A percentile compares a stretch with the other conserved stretches of the same genome.
These are phyloP conservation scores for Sigmodon hispidus DNA, from an alignment of 2,113 vertebrate species.

Conservation along the genomic window DNA sequence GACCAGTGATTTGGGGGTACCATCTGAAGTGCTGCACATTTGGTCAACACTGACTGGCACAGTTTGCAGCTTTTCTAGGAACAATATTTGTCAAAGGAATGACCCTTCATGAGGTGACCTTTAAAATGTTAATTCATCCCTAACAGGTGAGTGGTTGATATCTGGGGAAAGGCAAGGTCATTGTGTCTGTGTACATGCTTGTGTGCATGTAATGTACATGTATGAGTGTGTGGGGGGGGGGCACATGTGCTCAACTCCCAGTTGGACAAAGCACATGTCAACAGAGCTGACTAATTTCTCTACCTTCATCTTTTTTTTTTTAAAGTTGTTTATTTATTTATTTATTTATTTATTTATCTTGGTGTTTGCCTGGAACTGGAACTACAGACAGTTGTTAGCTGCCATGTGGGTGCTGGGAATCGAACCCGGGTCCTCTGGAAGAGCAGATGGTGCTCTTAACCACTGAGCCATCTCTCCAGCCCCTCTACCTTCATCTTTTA, in stretches of 20 bases:
- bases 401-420: too few species aligned
- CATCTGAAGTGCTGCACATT: slow-evolving; percentile 15
- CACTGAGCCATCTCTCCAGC: too few species aligned
- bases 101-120: slow-evolving; percentile 8
- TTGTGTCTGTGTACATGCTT: not conserved
- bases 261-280: slow-evolving; percentile 53
- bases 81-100: slow-evolving; percentile 51
- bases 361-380: too few species aligned
- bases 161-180: not conserved
- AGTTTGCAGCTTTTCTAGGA: slow-evolving; percentile 61
- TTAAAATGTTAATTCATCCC: slow-evolving; percentile 17
- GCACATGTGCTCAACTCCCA: not conserved
- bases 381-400: too few species aligned
- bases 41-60: slow-evolving; percentile 60
- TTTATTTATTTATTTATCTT: too few species aligned
- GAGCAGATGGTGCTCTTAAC: too few species aligned
- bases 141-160: not conserved
- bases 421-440: too few species aligned
- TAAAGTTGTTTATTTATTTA: too few species aligned
- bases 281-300: slow-evolving; percentile 56
- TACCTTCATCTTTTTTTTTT: slow-evolving; percentile 54
- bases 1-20: slow-evolving; percentile 43
- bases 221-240: not conserved
- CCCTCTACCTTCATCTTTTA: slow-evolving; percentile 52
- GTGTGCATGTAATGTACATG: not conserved